Conservation (phyloP, 2,888 invertebrate species). For the Syrphus vitripennis region DNA sequence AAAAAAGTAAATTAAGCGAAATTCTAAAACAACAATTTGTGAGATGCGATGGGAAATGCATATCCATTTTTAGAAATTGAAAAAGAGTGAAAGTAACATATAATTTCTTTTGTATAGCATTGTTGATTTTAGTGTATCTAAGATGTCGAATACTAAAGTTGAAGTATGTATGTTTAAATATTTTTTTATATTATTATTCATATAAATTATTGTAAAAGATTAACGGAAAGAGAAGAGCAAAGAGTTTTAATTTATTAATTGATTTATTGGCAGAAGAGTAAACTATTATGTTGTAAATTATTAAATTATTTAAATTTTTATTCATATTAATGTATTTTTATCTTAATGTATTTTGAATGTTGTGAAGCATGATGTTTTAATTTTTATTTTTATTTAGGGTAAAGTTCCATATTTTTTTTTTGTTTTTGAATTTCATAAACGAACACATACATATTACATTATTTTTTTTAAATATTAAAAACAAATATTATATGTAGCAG, state of each 20-base stretch:
- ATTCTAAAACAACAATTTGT: background rate
- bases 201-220: background rate
- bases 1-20: slow-evolving; percentile 35
- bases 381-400: background rate
- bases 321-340: background rate
- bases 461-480: background rate
- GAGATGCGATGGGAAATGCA: background rate
- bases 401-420: background rate
- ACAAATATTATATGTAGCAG: background rate
- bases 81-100: slow-evolving; percentile 48
- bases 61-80: slow-evolving; percentile 18
- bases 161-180: slow-evolving; percentile 1
- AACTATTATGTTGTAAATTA: background rate
- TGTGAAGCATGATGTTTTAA: background rate
- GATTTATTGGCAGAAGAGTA: background rate
- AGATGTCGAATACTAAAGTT: slow-evolving; percentile 24
- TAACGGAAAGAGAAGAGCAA: slow-evolving; percentile 16
- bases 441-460: background rate
- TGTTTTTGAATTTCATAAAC: background rate
- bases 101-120: background rate
- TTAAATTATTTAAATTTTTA: background rate
- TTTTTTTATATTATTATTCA: background rate
- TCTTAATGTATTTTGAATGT: slow-evolving; percentile 13
- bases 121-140: slow-evolving; percentile 19
- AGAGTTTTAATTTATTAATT: slow-evolving; percentile 12